Percentiles rank a stretch among this genome's conserved stretches.
Evolutionary conservation across 2,797 vertebrate species (phyloP).

Genomic region (Acipenser transmontanus): DNA sequence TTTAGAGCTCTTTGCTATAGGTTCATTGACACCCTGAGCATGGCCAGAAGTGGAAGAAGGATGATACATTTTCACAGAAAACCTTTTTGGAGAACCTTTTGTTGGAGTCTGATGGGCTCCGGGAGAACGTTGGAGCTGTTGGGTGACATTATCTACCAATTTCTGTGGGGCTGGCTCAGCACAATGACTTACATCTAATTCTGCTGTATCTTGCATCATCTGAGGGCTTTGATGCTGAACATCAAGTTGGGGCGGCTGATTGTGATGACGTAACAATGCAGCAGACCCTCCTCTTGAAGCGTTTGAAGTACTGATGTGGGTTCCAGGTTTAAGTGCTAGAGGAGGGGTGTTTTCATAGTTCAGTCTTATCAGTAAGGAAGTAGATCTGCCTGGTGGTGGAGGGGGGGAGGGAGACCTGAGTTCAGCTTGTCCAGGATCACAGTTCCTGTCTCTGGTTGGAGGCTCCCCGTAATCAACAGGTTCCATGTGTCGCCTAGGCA

Average conservation of each 20-base stretch:
- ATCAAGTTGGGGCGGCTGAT: constrained; percentile 58
- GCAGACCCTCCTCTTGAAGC: constrained; percentile 56
- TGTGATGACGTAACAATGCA: constrained; percentile 45
- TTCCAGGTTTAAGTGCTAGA: constrained; percentile 51
- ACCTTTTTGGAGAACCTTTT: constrained; percentile 63
- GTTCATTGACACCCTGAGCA: constrained; percentile 44
- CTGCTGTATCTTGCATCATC: constrained; percentile 54
- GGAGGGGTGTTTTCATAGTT: constrained; percentile 57
- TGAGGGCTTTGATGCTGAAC: constrained; percentile 56
- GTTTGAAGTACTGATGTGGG: constrained; percentile 43
- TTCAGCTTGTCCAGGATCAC: constrained; percentile 53
- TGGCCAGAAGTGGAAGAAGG: constrained; percentile 55
- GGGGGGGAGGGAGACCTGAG: constrained; percentile 70
- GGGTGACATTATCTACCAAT: constrained; percentile 57
- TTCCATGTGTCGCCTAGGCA: constrained; percentile 52
- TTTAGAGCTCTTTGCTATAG: constrained; percentile 53
- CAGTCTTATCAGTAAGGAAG: constrained; percentile 75
- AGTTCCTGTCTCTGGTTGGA: constrained; percentile 66
- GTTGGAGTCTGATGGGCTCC: constrained; percentile 45
- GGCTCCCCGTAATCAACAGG: constrained; percentile 51
- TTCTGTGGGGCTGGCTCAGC: constrained; percentile 59
- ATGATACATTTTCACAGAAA: constrained; percentile 58
- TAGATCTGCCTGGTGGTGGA: constrained; percentile 71
- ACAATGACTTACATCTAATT: constrained; percentile 54
- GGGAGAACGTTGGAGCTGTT: constrained; percentile 52